Percentiles rank a stretch among this genome's conserved stretches.
Conservation (phyloP, 2,113 vertebrate genomes). For the Gobio gobio region DNA sequence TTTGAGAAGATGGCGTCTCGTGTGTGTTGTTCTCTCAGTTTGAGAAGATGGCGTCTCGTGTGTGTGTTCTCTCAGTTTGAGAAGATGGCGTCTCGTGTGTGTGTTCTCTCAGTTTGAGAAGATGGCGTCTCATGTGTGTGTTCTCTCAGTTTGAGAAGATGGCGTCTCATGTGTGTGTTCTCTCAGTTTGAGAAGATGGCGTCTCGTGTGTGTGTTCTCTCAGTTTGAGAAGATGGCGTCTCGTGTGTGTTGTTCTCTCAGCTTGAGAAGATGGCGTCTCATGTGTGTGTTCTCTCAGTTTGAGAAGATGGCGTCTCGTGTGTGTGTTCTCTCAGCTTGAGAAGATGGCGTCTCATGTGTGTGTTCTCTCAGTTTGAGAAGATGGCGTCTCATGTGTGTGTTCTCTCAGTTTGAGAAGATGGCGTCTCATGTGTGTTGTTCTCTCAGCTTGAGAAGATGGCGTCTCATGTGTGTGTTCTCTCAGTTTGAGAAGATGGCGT, state of each 20-base stretch:
- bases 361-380: constrained; percentile 72
- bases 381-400: not conserved
- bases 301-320: constrained; percentile 52
- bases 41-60: constrained; percentile 52
- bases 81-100: not conserved
- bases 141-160: constrained; percentile 70
- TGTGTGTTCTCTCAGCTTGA: constrained; percentile 58
- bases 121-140: not conserved
- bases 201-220: not conserved
- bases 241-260: constrained; percentile 30
- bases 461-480: not conserved
- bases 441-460: constrained; percentile 55
- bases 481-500: constrained; percentile 70
- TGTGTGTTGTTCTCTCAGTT: constrained; percentile 67
- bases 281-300: constrained; percentile 67
- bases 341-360: not conserved
- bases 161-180: not conserved
- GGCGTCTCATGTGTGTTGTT: not conserved
- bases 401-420: constrained; percentile 70
- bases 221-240: constrained; percentile 71
- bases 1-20: constrained; percentile 64
- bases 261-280: constrained; percentile 51
- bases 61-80: constrained; percentile 71
- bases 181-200: constrained; percentile 70
- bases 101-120: constrained; percentile 72